Base-by-base conservation (phyloP, 2,888 invertebrate genomes). In the Erpobdella octoculata region DNA sequence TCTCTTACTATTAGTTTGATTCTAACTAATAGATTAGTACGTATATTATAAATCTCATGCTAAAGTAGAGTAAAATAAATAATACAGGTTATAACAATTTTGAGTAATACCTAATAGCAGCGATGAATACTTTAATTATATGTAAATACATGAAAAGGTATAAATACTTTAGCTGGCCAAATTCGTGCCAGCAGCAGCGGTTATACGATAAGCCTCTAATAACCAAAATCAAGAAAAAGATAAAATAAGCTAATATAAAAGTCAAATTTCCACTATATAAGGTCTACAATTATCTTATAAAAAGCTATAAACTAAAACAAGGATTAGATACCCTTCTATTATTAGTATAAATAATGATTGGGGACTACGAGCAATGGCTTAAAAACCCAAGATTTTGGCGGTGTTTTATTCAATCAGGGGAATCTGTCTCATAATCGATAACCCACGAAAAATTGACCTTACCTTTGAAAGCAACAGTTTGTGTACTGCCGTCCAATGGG, bases 241-340 rank as follows among this genome's bases (percentile, higher is more conserved):
- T 33, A 28, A 9, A 61, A 28, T 36, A 65, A 68, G 61, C 1
- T 31, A 9, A 1, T 5, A 1, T 25, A n/a, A 25, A 68, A 46
- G 68, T 61, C 37, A 25, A 72, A 68, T 72, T 68, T 37, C 31
- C 0, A 69, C 36, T 28, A 41, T 9, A 12, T 9, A 15, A 28
- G 58, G 0, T 0, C 35, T 38, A 9, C 18, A 41, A 1, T 6
- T 59, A n/a, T 28, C 53, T 28, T 36, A 2, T 1, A 25, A 37
- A 21, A 36, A 64, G 71, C 36, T 69, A 67, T 68, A n/a, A 53
- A 68, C 4, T 68, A 59, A 65, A 88, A 88, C 87, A 85, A 88
- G 88, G 87, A 89, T 80, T 85, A 88, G 85, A 79, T 74, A 78
- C 78, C 78, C 78, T 74, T 73, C 74, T 79, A 79, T 78, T 76